Evolutionary conservation across 2,888 invertebrate genomes (phyloP).

Genomic region (Luffia ferchaultella): DNA sequence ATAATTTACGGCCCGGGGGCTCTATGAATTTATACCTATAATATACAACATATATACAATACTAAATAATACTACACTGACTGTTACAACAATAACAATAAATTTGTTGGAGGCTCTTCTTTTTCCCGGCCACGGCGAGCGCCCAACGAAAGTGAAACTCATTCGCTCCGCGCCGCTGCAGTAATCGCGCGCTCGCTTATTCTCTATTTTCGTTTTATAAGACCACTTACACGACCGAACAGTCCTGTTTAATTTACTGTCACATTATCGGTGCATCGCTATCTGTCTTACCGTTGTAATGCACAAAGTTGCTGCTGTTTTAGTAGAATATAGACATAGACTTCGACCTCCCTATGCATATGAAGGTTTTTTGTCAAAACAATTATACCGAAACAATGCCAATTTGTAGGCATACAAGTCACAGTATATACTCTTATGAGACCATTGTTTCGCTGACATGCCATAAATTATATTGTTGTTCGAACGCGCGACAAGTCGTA

Average conservation of each 20-base stretch:
- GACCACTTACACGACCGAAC: no score
- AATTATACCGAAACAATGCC: background rate
- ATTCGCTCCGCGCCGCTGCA: constrained; percentile 15
- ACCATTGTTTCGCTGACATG: background rate
- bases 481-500: background rate
- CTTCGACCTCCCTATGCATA: no score
- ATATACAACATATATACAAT: no score
- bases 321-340: no score
- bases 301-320: no score
- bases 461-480: background rate
- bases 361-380: background rate
- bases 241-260: no score
- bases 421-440: background rate
- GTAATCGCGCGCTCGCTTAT: constrained; percentile 27
- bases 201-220: constrained; percentile 29
- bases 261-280: no score
- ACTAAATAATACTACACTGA: no score
- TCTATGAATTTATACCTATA: no score
- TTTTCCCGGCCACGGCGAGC: constrained; percentile 24
- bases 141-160: constrained; percentile 47
- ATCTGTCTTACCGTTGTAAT: no score
- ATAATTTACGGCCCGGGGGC: no score
- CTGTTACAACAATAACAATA: background rate
- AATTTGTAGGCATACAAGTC: background rate
- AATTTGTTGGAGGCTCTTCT: background rate